phyloP scores from a whole-genome alignment of 1,140 invertebrate species.

The Laupala kohalensis region DNA sequence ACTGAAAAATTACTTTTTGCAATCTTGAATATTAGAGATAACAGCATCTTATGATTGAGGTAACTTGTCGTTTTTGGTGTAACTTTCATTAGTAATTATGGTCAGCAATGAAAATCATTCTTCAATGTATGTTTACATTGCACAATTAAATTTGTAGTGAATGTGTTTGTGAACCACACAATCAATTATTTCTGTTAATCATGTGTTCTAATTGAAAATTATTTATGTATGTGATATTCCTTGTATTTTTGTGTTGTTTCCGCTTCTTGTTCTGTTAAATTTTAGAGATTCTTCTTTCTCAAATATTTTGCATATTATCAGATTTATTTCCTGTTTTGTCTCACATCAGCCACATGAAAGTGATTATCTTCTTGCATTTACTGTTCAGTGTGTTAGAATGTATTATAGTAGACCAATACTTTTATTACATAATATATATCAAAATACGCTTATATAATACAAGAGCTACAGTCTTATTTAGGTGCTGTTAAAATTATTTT shows the following conservation, averaged over 20 bases:
- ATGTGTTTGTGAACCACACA: neutral
- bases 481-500: conserved; percentile 14
- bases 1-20: too few species aligned
- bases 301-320: neutral
- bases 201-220: neutral
- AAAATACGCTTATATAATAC: conserved; percentile 12
- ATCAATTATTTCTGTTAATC: neutral
- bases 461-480: conserved; percentile 12
- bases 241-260: neutral
- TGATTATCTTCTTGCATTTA: conserved; percentile 5
- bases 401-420: conserved; percentile 6
- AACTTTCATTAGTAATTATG: too few species aligned
- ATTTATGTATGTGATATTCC: conserved; percentile 3
- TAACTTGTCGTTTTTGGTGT: too few species aligned
- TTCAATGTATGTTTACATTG: too few species aligned
- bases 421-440: conserved; percentile 3
- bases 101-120: too few species aligned
- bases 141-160: neutral
- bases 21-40: too few species aligned
- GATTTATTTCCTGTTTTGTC: neutral
- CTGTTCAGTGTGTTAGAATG: conserved; percentile 9
- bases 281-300: neutral
- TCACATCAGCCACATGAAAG: neutral
- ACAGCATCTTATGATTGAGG: too few species aligned
- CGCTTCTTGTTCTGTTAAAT: neutral